Evolutionary conservation across 2,797 vertebrate genomes (phyloP).

Genomic region (Scolopax bukidnonensis): DNA sequence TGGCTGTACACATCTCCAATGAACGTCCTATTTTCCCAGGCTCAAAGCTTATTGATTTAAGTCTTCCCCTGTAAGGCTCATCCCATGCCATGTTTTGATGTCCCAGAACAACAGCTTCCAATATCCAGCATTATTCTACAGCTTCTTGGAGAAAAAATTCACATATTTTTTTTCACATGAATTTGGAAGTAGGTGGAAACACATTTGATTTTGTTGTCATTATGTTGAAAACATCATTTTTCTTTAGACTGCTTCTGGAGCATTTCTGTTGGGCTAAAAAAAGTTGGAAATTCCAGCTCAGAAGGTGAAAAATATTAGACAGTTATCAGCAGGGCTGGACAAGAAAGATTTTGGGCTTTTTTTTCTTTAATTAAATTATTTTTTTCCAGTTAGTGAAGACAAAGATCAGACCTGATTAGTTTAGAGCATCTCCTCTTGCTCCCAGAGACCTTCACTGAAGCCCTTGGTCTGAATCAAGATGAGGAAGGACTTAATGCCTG

Average conservation of each 20-base stretch:
- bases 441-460: not conserved
- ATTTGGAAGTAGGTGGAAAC: not conserved
- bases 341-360: not conserved
- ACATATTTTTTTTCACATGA: not conserved
- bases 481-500: not conserved
- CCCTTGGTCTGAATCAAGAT: accelerated
- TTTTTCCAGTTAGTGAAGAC: not conserved
- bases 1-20: not conserved
- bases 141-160: not conserved
- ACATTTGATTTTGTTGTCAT: not conserved
- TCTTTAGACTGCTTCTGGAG: not conserved
- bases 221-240: not conserved
- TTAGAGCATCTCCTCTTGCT: not conserved
- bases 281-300: not conserved
- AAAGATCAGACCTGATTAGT: not conserved
- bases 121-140: not conserved
- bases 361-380: not conserved
- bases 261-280: not conserved
- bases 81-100: constrained; percentile 5
- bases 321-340: not conserved
- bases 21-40: constrained; percentile 9
- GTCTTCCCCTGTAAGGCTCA: not conserved
- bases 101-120: not conserved
- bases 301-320: not conserved
- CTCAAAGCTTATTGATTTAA: constrained; percentile 31